phyloP scores from a whole-genome alignment of 2,888 invertebrate genomes.

The Trimorus sp. region DNA sequence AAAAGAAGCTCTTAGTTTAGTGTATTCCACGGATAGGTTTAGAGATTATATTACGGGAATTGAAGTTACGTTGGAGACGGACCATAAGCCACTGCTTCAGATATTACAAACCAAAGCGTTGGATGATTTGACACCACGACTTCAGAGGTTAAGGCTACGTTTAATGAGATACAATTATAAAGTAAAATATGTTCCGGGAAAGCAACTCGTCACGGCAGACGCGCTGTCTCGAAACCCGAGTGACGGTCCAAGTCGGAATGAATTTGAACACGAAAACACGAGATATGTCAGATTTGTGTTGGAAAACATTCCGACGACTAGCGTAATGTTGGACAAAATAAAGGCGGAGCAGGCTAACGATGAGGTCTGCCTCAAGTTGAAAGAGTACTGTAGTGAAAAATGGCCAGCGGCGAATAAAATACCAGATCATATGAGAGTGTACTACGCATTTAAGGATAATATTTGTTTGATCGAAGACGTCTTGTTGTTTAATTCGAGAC shows the following conservation, averaged over 20 bases:
- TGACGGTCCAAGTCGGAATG: too few species aligned
- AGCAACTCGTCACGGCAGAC: conserved; percentile 72
- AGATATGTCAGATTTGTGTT: conserved; percentile 52
- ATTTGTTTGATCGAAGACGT: conserved; percentile 58
- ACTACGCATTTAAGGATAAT: conserved; percentile 26
- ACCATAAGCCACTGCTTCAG: conserved; percentile 77
- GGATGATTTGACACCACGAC: conserved; percentile 74
- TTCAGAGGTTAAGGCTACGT: conserved; percentile 75
- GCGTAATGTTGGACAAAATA: conserved; percentile 50
- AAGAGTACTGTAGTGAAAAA: conserved; percentile 38
- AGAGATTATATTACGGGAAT: conserved; percentile 73
- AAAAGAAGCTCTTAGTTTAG: conserved; percentile 76
- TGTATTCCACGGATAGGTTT: conserved; percentile 74
- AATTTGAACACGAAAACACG: not conserved
- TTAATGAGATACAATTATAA: conserved; percentile 71
- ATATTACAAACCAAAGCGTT: conserved; percentile 75
- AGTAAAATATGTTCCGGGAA: conserved; percentile 72
- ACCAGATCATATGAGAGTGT: conserved; percentile 35
- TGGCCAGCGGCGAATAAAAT: conserved; percentile 58
- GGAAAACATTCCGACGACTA: conserved; percentile 45
- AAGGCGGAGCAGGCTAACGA: conserved; percentile 56
- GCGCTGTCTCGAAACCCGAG: conserved; percentile 68
- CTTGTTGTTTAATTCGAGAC: conserved; percentile 61
- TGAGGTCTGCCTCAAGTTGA: conserved; percentile 47
- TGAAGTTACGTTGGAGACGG: conserved; percentile 73